phyloP scores from a whole-genome alignment of 2,888 invertebrate genomes.

The Dicycla oo region DNA sequence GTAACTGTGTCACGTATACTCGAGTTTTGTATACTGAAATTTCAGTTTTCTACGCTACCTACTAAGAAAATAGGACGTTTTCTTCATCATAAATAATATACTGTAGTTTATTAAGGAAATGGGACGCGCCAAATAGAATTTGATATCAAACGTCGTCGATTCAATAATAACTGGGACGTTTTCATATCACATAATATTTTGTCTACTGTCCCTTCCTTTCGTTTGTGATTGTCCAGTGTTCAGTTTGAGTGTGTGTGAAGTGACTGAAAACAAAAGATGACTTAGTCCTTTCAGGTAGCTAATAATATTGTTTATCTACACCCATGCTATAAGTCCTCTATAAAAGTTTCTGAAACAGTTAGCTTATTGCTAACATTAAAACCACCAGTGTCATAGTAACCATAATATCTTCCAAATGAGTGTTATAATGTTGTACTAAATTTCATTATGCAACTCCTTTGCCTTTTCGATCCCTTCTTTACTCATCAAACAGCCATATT shows the following conservation, averaged over 20 bases:
- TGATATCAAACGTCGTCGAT: constrained; percentile 28
- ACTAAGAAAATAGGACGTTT: constrained; percentile 19
- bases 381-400: too few species aligned
- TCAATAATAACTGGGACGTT: constrained; percentile 16
- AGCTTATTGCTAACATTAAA: too few species aligned
- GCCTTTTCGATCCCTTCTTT: too few species aligned
- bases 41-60: constrained; percentile 23
- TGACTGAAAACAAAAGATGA: constrained; percentile 25
- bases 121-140: constrained; percentile 15
- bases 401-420: too few species aligned
- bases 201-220: background rate
- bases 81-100: constrained; percentile 3
- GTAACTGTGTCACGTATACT: constrained; percentile 40
- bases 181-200: constrained; percentile 1
- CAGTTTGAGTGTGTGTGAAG: background rate
- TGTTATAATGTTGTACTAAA: too few species aligned
- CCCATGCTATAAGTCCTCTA: too few species aligned
- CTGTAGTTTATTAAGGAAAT: constrained; percentile 20
- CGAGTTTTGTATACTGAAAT: constrained; percentile 27
- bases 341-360: too few species aligned
- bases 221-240: background rate
- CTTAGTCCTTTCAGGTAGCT: constrained; percentile 3
- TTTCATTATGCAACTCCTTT: too few species aligned
- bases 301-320: constrained; percentile 21
- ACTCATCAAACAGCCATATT: too few species aligned